These are phyloP conservation scores for Adelognathus sp. DNA, from an alignment of 2,888 invertebrate species.

Conservation along the genomic window DNA sequence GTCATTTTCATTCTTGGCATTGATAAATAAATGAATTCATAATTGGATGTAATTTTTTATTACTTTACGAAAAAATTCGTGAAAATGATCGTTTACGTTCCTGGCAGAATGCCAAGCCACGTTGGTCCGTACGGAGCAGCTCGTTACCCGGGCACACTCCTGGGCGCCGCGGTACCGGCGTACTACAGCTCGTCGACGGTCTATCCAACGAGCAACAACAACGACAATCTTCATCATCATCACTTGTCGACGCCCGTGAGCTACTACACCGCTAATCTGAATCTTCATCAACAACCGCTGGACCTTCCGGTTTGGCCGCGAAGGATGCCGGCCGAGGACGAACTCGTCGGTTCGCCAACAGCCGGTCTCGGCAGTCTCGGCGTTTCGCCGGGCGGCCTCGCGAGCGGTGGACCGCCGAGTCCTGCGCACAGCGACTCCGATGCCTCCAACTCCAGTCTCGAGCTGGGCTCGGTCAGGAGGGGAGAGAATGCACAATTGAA, in stretches of 20 bases:
- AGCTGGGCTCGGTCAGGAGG: constrained; percentile 76
- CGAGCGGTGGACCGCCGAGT: constrained; percentile 75
- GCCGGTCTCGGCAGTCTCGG: constrained; percentile 69
- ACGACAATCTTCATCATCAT: constrained; percentile 49
- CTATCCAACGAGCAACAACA: constrained; percentile 60
- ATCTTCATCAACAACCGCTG: constrained; percentile 68
- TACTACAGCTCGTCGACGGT: constrained; percentile 73
- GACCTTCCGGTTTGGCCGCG: constrained; percentile 78
- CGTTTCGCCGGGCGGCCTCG: constrained; percentile 66
- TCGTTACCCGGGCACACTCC: constrained; percentile 77
- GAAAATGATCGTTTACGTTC: constrained; percentile 80
- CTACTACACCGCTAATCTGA: constrained; percentile 55
- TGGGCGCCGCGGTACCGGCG: constrained; percentile 73
- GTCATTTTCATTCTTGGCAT: no score
- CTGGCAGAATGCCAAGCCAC: constrained; percentile 80
- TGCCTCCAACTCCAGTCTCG: constrained; percentile 78
- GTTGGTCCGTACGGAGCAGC: constrained; percentile 77
- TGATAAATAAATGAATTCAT: no score
- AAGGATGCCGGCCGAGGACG: constrained; percentile 80
- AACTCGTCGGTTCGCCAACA: constrained; percentile 72
- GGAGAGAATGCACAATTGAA: constrained; percentile 78
- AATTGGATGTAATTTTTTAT: no score
- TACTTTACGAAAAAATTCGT: constrained; percentile 14
- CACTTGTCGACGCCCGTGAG: constrained; percentile 39
- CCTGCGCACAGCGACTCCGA: constrained; percentile 79